Base-by-base conservation (phyloP, 2,113 vertebrate genomes). In the Miniopterus natalensis region DNA sequence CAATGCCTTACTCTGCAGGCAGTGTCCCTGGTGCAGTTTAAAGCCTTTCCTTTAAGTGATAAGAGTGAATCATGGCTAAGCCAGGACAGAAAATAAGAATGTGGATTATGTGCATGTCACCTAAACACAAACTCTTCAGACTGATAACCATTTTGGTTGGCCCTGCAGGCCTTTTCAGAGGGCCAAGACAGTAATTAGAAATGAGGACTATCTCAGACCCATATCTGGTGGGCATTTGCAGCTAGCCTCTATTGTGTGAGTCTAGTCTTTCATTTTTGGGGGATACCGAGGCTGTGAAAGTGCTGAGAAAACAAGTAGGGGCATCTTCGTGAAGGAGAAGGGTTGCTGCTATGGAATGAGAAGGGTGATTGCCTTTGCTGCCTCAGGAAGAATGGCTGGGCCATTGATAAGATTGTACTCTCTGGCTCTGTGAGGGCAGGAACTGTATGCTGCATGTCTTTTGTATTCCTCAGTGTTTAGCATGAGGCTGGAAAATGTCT, bases 41-140 rank as follows among this genome's bases (percentile, higher is more conserved):
- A 88, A 90, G 31, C 7, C 59, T 93, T 97, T 89, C 42, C 42
- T 97, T 87, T 87, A 91, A 84, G 59, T 77, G 74, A 79, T 42
- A 85, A 21, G 40, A 70, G 23, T 93, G 80, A 94, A 47, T 90
- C 92, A 84, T 79, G 63, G 51, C 18, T 57, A 68, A 75, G 31
- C 84, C 25, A 40, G 74, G 84, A 86, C 21, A 88, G 59, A 93
- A 88, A 65, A 88, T 36, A 80, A 40, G 15, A 90, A 91, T 68
- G 25, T 86, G 55, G 57, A 90, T 93, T 45, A 81, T 90, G 55
- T 91, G 42, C 23, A 17, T 88, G 51, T 95, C 84, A 94, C 74
- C 40, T 68, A 92, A 78, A 75, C n/a, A 79, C 55, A 75, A 57
- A 74, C 51, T 31, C n/a, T 70, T 84, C 74, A 20, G 25, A 63